phyloP scores from a whole-genome alignment of 2,797 vertebrate genomes.

The Taenioides sp. region DNA sequence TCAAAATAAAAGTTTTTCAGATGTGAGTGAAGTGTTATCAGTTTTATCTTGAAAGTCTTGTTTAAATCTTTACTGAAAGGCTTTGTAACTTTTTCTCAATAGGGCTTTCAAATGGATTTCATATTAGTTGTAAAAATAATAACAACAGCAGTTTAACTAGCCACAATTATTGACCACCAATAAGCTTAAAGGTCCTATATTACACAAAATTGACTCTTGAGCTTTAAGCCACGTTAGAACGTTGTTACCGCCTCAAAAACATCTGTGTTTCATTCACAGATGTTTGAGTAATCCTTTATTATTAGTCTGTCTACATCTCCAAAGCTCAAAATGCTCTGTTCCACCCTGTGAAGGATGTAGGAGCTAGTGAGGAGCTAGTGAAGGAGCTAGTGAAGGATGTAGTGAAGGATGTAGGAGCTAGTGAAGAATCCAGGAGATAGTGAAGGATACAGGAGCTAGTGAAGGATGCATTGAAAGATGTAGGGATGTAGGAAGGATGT shows the following conservation, averaged over 20 bases:
- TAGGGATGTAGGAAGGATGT: neutral
- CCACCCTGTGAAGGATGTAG: neutral
- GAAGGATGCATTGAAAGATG: neutral
- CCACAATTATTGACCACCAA: no score
- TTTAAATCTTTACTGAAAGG: neutral
- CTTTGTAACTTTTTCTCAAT: neutral
- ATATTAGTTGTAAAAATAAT: neutral
- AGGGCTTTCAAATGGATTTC: neutral
- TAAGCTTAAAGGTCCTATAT: no score
- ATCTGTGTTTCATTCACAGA: no score
- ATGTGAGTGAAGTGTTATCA: neutral
- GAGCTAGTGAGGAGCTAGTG: neutral
- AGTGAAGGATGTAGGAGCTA: no score
- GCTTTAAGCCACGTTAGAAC: no score
- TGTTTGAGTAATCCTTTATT: no score
- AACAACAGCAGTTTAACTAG: neutral
- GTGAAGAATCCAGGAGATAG: no score
- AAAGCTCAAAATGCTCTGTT: no score
- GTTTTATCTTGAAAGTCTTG: slow-evolving; percentile 1
- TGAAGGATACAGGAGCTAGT: neutral
- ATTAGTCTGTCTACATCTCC: no score
- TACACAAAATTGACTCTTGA: no score
- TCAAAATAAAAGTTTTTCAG: slow-evolving; percentile 1
- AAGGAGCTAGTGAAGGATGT: no score
- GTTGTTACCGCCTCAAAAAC: no score